Percentiles rank a stretch among this genome's conserved stretches.
Conservation (phyloP, 2,113 vertebrate species). For the Laticauda colubrina region DNA sequence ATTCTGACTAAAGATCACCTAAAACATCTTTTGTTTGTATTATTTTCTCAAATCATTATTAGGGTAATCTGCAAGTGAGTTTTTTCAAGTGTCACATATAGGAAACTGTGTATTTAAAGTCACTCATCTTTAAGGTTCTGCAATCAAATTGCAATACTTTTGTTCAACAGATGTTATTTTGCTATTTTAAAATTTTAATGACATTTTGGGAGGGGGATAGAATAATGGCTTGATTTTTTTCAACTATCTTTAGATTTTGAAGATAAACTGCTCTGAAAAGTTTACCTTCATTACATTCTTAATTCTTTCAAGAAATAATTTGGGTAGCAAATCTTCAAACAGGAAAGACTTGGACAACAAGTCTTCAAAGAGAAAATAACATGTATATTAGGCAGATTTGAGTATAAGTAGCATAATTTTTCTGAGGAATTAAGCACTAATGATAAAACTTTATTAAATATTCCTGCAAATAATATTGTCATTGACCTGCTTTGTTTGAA, state of each 20-base stretch:
- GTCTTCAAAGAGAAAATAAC: neutral
- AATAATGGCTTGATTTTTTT: neutral
- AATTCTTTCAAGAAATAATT: neutral
- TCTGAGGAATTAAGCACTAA: neutral
- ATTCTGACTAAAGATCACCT: neutral
- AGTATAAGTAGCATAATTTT: neutral
- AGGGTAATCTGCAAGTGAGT: neutral
- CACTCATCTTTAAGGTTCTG: neutral
- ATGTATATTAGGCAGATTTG: neutral
- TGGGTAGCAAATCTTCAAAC: neutral
- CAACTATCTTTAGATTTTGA: neutral
- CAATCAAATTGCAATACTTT: neutral
- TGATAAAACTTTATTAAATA: neutral
- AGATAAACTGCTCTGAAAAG: neutral
- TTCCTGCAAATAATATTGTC: neutral
- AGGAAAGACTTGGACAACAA: neutral
- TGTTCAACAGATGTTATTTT: neutral
- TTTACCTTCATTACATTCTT: neutral
- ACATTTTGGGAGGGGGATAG: neutral
- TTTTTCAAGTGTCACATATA: neutral
- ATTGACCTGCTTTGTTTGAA: neutral
- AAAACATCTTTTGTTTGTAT: neutral
- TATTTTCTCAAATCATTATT: neutral
- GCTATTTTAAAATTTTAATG: neutral
- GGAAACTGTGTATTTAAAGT: neutral